Evolutionary conservation across 53 echinoderm and acorn worm genomes (phyloP).

Genomic region (Hippasteria phrygiana): DNA sequence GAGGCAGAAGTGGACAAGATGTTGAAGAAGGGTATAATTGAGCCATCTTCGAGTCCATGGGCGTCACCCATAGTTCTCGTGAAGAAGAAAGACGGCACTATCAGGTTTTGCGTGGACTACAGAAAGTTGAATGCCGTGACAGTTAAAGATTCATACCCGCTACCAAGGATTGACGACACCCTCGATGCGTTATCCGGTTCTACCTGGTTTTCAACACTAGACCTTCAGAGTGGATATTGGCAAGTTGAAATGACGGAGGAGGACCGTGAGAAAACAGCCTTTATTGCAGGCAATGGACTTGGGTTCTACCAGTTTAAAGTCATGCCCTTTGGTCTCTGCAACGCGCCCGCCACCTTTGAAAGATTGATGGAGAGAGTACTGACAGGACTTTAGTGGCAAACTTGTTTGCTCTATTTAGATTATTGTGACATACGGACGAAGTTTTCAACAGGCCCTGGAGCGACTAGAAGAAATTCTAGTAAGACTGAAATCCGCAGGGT

Average conservation of each 20-base stretch:
- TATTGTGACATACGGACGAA: constrained; percentile 62
- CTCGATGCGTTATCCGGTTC: constrained; percentile 60
- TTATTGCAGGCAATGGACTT: background rate
- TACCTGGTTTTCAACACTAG: constrained; percentile 27
- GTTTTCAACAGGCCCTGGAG: constrained; percentile 33
- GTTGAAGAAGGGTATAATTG: constrained; percentile 69
- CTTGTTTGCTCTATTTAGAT: constrained; percentile 67
- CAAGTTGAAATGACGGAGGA: constrained; percentile 26
- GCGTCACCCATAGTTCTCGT: constrained; percentile 72
- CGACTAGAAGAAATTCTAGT: constrained; percentile 52
- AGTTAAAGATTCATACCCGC: constrained; percentile 7
- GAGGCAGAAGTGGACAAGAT: constrained; percentile 69
- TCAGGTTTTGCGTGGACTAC: constrained; percentile 29
- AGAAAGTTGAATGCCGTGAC: constrained; percentile 20
- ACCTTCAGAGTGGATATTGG: constrained; percentile 44
- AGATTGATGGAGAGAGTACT: constrained; percentile 69
- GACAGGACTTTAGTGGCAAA: constrained; percentile 71
- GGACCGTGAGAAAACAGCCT: constrained; percentile 55
- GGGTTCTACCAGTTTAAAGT: constrained; percentile 61
- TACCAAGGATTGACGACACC: constrained; percentile 65
- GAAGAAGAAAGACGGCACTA: constrained; percentile 11
- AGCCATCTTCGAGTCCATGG: constrained; percentile 75
- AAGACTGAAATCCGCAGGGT: constrained; percentile 27
- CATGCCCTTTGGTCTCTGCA: constrained; percentile 72
- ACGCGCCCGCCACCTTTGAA: constrained; percentile 73